Percentiles rank a stretch among this genome's conserved stretches.
phyloP scores from a whole-genome alignment of 2,888 invertebrate species.

The Andricus curvator region DNA sequence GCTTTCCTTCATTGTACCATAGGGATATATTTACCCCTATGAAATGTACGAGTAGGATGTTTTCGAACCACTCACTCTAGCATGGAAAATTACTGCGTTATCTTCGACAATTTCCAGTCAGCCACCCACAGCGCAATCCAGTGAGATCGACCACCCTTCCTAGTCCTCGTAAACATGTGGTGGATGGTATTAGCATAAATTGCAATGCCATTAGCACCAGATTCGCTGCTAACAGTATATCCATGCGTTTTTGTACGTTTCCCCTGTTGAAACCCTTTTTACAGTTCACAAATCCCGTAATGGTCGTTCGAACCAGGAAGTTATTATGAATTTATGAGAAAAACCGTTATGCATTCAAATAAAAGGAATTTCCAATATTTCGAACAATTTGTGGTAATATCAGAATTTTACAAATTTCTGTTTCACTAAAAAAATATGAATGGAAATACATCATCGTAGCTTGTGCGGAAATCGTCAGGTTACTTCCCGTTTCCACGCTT shows the following conservation, averaged over 20 bases:
- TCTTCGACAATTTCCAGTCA: slow-evolving; percentile 53
- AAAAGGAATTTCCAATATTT: background rate
- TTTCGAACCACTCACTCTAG: slow-evolving; percentile 62
- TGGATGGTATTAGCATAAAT: slow-evolving; percentile 41
- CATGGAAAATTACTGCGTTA: slow-evolving; percentile 57
- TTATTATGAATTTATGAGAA: slow-evolving; percentile 29
- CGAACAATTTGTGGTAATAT: background rate
- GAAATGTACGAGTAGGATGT: slow-evolving; percentile 51
- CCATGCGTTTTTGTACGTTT: slow-evolving; percentile 28
- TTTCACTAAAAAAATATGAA: background rate
- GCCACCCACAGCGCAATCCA: slow-evolving; percentile 51
- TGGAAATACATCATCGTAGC: too few relatives aligned
- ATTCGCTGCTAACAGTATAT: slow-evolving; percentile 33
- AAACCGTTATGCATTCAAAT: slow-evolving; percentile 7
- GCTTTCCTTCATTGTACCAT: slow-evolving; percentile 44
- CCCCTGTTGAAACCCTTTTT: slow-evolving; percentile 23
- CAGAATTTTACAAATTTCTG: background rate
- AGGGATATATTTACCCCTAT: slow-evolving; percentile 47
- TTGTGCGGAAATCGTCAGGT: too few relatives aligned
- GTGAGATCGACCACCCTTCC: slow-evolving; percentile 13
- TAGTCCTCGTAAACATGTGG: slow-evolving; percentile 40
- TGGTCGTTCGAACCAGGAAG: slow-evolving; percentile 25
- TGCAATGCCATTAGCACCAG: slow-evolving; percentile 41
- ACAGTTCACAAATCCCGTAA: slow-evolving; percentile 23
- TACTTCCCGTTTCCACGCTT: too few relatives aligned